Evolutionary conservation across 2,888 invertebrate species (phyloP), one percentile per base, ranked within the genome.

Genomic region (Thera obeliscata): DNA sequence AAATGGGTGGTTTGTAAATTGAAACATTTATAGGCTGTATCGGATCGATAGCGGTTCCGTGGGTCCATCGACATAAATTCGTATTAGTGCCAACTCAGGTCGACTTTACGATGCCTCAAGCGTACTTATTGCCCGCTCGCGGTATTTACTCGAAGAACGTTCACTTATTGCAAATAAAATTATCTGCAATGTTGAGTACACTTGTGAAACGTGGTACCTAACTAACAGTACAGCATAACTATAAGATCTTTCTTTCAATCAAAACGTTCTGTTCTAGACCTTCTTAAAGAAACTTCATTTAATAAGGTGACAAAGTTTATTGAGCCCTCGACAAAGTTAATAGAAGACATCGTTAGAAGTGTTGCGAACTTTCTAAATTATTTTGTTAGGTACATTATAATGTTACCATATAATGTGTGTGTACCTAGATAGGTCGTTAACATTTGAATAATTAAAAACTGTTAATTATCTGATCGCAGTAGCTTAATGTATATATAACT

Each of bases 61-160:
- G 77, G 85, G 90, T 89, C 88, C 89, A 84, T 88, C 84, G 91
- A 91, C 91, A 90, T 93, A 92, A 93, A 93, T 92, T 88, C 87
- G 90, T 85, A 93, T 93, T 92, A 93, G 87, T 90, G 93, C 90
- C 92, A 90, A 87, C 90, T 90, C 87, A 87, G 88, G 90, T 89
- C 92, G 90, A 89, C 89, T 93, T 92, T 92, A 91, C 91, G 90
- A 87, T 85, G 87, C 85, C 87, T 87, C 86, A 85, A 81, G 77
- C 82, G 85, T 87, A 88, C 90, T 91, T 91, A 91, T 88, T 89
- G 88, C 86, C 75, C 79, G 81, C 81, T 84, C 82, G 86, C 84
- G 85, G 83, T 88, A 88, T 86, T 86, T 86, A 81, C 82, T 79
- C 69, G 64, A 80, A 74, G 76, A 83, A 79, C 81, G 76, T 81